Evolutionary conservation across 2,888 invertebrate species (phyloP), one percentile per base, ranked within the genome.

Genomic region (Galerucella nymphaeae): DNA sequence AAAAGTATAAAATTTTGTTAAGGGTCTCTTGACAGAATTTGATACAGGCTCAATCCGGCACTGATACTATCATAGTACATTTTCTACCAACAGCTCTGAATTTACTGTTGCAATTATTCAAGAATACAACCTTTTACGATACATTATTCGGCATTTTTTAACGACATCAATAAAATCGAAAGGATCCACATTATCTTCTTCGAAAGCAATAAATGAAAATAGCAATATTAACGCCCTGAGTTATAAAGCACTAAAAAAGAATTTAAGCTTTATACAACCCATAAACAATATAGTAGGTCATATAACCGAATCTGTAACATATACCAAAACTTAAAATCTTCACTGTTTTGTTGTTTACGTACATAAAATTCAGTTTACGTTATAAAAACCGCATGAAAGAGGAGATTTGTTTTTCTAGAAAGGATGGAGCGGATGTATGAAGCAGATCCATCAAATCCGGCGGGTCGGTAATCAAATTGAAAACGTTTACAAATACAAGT

Each of bases 361-460:
- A 62, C 66, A 53, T 75, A 72, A 75, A 72, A 70, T 72, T 66
- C 50, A 23, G 71, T 71, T 68, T 69, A 75, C 58, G 57, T 73
- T 59, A 59, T 71, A 71, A 69, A 70, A 75, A 71, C 71, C 66
- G 71, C 75, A 66, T 70, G 71, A 73, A 63, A 70, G 75, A 30
- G 16, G 16, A 55, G 53, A 69, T 73, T 71, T 73, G 75, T 73
- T 75, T 75, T 75, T 71, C 66, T 63, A 70, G 70, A 42, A 53
- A 20, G 45, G 16, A 53, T 18, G 41, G 63, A 70, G 42, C 70
- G 70, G 70, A 70, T 70, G 70, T 30, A 70, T 42, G 55, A 48
- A 63, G 50, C 69, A 57, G 70, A 70, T 70, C 70, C 57, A 70
- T 70, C 70, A 70, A 70, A 70, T 64, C 14, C 41, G 41, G 20